A percentile compares a stretch with the other conserved stretches of the same genome.
Evolutionary conservation across 2,113 vertebrate genomes (phyloP).

Genomic region (Sturnus vulgaris): DNA sequence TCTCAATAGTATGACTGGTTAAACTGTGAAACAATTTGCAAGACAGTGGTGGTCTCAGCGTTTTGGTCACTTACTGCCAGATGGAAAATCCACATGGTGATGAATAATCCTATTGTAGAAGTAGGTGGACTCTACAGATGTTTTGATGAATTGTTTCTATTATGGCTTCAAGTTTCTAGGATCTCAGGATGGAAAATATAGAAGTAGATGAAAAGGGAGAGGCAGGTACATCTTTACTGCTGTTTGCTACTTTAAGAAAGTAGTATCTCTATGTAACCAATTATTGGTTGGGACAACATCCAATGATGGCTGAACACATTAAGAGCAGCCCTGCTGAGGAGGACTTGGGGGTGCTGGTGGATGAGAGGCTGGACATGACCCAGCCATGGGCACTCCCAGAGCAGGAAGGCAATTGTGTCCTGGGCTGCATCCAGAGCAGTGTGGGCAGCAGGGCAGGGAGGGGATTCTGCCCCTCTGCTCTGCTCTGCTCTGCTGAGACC

Average conservation of each 20-base stretch:
- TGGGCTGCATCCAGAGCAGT: accelerated
- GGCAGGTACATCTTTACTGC: neutral
- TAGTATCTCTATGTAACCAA: neutral
- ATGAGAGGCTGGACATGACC: neutral
- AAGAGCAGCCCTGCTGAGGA: neutral
- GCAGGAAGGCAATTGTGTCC: accelerated
- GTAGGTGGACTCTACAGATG: neutral
- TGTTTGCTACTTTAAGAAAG: neutral
- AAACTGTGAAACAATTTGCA: conserved; percentile 11
- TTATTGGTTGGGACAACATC: neutral
- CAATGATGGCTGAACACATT: neutral
- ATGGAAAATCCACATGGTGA: neutral
- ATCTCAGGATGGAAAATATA: neutral
- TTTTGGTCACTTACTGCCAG: conserved; percentile 14
- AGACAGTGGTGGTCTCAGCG: neutral
- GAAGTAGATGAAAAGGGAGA: neutral
- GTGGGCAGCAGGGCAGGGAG: neutral
- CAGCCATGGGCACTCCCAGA: neutral
- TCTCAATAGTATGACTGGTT: conserved; percentile 12
- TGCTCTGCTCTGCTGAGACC: neutral
- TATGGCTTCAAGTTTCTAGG: neutral
- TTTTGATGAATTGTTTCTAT: neutral
- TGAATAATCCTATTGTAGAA: conserved; percentile 38
- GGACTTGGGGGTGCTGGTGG: neutral
- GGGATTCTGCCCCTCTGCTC: neutral